Evolutionary conservation across 53 echinoderm and acorn worm species (phyloP).

Genomic region (Echinometra lucunter): DNA sequence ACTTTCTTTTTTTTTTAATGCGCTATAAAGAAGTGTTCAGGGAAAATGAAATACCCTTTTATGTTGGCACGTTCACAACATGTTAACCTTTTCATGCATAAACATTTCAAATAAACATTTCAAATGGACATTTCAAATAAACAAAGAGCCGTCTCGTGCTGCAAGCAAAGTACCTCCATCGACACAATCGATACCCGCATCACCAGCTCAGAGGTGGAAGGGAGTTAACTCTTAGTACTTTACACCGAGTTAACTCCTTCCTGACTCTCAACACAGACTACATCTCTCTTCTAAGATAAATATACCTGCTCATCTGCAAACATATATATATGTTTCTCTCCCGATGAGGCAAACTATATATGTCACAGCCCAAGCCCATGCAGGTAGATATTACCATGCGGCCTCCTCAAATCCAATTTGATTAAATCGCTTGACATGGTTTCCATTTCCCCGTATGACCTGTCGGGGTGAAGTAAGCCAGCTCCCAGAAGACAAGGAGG

Average conservation of each 20-base stretch:
- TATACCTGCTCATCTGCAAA: not conserved
- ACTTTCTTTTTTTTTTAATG: not conserved
- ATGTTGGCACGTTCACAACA: not conserved
- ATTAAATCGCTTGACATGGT: conserved; percentile 41
- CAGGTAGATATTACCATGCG: conserved; percentile 14
- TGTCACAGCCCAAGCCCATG: not conserved
- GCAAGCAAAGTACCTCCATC: conserved; percentile 13
- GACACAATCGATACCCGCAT: not conserved
- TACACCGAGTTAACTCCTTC: not conserved
- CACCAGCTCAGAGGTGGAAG: not conserved
- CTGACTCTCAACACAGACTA: not conserved
- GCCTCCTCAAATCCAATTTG: conserved; percentile 45
- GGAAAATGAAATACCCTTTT: not conserved
- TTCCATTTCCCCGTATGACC: not conserved
- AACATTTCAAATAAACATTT: conserved; percentile 9
- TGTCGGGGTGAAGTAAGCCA: not conserved
- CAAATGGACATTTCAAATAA: no score
- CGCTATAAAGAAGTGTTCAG: not conserved
- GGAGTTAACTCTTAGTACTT: not conserved
- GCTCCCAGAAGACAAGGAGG: not conserved
- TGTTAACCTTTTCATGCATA: conserved; percentile 18
- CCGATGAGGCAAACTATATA: conserved; percentile 8
- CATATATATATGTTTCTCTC: conserved; percentile 32
- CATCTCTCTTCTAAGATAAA: conserved; percentile 15
- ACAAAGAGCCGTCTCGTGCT: not conserved